These are phyloP conservation scores for Ophioninae sp. DNA, from an alignment of 2,888 invertebrate species.

Conservation along the genomic window DNA sequence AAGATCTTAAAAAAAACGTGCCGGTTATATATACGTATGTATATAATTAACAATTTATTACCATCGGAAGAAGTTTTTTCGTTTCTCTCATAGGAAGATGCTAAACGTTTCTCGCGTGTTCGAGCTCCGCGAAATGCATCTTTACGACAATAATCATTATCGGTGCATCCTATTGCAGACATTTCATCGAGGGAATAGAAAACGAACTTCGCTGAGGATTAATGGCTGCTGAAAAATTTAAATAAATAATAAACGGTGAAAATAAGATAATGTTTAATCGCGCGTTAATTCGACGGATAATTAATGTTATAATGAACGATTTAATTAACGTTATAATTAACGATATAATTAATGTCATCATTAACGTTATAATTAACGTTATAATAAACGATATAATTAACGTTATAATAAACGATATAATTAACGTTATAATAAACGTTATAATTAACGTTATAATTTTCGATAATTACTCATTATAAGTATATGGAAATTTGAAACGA, in stretches of 20 bases:
- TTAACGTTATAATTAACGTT: background rate
- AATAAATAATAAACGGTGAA: background rate
- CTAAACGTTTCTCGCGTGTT: slow-evolving; percentile 65
- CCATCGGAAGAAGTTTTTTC: background rate
- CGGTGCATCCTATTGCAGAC: slow-evolving; percentile 72
- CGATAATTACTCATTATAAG: no score
- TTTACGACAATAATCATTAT: slow-evolving; percentile 73
- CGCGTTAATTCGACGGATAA: slow-evolving; percentile 1
- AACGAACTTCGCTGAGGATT: background rate
- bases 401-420: no score
- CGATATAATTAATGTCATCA: slow-evolving; percentile 3
- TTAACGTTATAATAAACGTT: no score
- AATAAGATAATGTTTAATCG: background rate
- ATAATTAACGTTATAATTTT: no score
- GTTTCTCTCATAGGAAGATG: background rate
- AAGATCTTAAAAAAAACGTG: no score
- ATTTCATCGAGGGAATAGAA: slow-evolving; percentile 57
- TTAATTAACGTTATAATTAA: no score
- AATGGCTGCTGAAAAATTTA: slow-evolving; percentile 46
- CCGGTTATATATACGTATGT: no score
- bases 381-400: no score
- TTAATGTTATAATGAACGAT: background rate
- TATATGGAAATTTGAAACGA: background rate
- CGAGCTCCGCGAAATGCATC: slow-evolving; percentile 66
- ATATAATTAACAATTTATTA: no score